phyloP scores from a whole-genome alignment of 2,888 invertebrate species.

The Machimus atricapillus region DNA sequence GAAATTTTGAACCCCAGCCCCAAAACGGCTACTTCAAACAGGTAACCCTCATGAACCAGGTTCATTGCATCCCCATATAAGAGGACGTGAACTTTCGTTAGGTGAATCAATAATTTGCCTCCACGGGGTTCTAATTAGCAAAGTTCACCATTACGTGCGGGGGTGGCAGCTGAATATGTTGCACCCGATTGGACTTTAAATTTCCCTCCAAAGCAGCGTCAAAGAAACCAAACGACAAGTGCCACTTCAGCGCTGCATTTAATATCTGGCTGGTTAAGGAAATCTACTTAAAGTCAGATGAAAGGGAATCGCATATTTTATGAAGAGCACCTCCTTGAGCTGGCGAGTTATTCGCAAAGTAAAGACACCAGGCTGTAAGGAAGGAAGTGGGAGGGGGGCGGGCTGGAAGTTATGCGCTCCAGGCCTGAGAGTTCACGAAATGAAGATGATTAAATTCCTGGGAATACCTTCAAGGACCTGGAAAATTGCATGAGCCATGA shows the following conservation, averaged over 20 bases:
- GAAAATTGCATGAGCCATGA: neutral
- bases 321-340: neutral
- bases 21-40: neutral
- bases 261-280: neutral
- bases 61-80: neutral
- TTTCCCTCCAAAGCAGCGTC: neutral
- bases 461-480: neutral
- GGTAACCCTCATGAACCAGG: neutral
- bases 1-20: neutral
- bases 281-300: neutral
- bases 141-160: neutral
- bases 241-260: neutral
- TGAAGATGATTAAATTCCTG: neutral
- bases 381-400: neutral
- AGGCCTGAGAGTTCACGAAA: neutral
- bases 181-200: neutral
- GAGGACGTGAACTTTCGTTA: neutral
- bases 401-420: neutral
- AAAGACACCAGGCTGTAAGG: neutral
- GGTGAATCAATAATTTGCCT: neutral
- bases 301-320: neutral
- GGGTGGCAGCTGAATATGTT: neutral
- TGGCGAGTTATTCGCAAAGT: neutral
- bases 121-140: neutral
- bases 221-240: neutral